These are phyloP conservation scores for Ferdinandea cuprea DNA, from an alignment of 2,888 invertebrate genomes.

Conservation along the genomic window DNA sequence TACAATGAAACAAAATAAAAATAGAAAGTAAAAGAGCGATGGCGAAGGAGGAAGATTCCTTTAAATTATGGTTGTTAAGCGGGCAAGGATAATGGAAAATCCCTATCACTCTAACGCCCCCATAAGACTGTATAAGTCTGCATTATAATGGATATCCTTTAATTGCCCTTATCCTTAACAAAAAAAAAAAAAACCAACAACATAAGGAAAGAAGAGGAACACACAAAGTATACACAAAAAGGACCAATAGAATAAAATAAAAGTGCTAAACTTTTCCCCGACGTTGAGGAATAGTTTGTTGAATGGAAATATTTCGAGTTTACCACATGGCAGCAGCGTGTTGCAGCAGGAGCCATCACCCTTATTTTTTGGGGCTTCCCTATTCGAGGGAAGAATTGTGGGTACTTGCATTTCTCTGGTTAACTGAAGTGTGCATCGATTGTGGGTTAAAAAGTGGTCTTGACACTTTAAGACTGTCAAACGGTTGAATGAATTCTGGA, in stretches of 20 bases:
- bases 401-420: conserved; percentile 17
- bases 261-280: conserved; percentile 11
- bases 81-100: conserved; percentile 26
- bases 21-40: neutral
- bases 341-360: neutral
- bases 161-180: conserved; percentile 55
- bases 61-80: conserved; percentile 6
- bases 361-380: neutral
- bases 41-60: conserved; percentile 3
- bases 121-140: conserved; percentile 30
- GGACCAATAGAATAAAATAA: conserved; percentile 3
- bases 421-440: neutral
- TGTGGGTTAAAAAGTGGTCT: conserved; percentile 41
- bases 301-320: conserved; percentile 1
- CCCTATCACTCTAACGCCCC: conserved; percentile 21
- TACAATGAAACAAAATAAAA: conserved; percentile 3
- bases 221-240: conserved; percentile 8
- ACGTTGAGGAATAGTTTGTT: neutral
- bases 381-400: conserved; percentile 4
- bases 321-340: neutral
- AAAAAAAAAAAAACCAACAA: neutral
- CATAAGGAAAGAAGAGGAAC: neutral
- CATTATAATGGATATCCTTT: conserved; percentile 68
- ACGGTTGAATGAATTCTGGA: conserved; percentile 2
- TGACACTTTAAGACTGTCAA: conserved; percentile 65